These are phyloP conservation scores for Schrankia costaestrigalis DNA, from an alignment of 2,888 invertebrate species.

Conservation along the genomic window DNA sequence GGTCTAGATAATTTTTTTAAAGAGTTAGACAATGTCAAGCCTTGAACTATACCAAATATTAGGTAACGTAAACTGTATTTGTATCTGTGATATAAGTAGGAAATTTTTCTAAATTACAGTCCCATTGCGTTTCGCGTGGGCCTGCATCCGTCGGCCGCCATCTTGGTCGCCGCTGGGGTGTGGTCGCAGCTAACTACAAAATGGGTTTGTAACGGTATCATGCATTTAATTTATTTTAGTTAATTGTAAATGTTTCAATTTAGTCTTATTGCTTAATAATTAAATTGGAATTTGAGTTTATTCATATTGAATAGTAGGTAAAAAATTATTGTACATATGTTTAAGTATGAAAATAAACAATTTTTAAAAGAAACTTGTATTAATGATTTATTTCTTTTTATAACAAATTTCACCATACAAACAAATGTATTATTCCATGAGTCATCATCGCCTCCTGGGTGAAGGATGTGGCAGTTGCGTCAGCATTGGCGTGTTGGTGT, in stretches of 20 bases:
- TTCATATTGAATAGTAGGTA: conserved; percentile 75
- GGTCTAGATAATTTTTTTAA: conserved; percentile 84
- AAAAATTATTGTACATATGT: conserved; percentile 78
- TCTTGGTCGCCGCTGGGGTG: conserved; percentile 81
- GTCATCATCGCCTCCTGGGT: conserved; percentile 63
- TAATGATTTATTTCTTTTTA: conserved; percentile 50
- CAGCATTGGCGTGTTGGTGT: conserved; percentile 48
- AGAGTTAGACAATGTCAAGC: conserved; percentile 82
- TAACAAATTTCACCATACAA: conserved; percentile 68
- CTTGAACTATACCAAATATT: conserved; percentile 34
- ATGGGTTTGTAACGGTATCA: conserved; percentile 82
- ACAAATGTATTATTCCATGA: conserved; percentile 79
- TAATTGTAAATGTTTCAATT: conserved; percentile 66
- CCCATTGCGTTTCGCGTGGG: conserved; percentile 81
- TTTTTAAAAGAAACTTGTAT: conserved; percentile 51
- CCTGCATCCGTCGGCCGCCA: conserved; percentile 78
- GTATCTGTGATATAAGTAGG: conserved; percentile 79
- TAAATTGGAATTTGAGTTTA: conserved; percentile 71
- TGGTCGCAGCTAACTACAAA: conserved; percentile 81
- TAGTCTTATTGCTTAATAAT: conserved; percentile 56
- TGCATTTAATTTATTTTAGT: conserved; percentile 72
- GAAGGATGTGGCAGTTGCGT: conserved; percentile 55
- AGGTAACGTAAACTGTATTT: conserved; percentile 65
- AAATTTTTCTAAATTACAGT: conserved; percentile 81
- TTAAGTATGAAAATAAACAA: conserved; percentile 77